Evolutionary conservation across 2,797 vertebrate genomes (phyloP), one percentile per base, ranked within the genome.

Genomic region (Sebastes flavidus): DNA sequence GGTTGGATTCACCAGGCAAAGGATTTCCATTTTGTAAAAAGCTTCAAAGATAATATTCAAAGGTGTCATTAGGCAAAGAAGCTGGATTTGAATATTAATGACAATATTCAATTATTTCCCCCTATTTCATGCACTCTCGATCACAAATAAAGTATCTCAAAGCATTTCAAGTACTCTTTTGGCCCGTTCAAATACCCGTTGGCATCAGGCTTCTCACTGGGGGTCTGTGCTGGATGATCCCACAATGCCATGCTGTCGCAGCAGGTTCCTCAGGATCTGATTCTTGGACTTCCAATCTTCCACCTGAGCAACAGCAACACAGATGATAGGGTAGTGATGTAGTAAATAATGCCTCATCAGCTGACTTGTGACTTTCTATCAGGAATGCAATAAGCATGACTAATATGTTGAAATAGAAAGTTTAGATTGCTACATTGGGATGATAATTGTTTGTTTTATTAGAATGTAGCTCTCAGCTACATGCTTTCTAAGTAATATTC

Each of bases 231-330:
- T 95, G 32, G 94, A 94, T 4, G 95, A 95, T 55, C 95, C 94
- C 76, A 94, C 93, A 25, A 96, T 93, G 74, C 95, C 95, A 11
- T 96, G 94, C 84, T 96, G 95, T 78, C 93, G 88, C 55, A 96
- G 86, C 59, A 96, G 94, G 81, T 92, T 95, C 90, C 95, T 93
- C 86, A 96, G 87, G 83, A 94, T 95, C 94, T 96, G 95, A 72
- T 96, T 96, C 88, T 96, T 96, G 69, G 95, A 95, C 79, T 96
- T 96, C 95, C 95, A 96, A 84, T 96, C 95, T 82, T 96, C 96
- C 52, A 96, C 93, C 96, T 96, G 91, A 82, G 54, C 14, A 80
- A 71, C 24, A 46, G 9, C 12, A 76, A 63, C 42, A 60, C 3
- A 81, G 20, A 78, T 4, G 62, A 72, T 3, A 38, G 2, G 49